These are phyloP conservation scores for Alethe diademata DNA, from an alignment of 2,113 vertebrate species.

Conservation along the genomic window DNA sequence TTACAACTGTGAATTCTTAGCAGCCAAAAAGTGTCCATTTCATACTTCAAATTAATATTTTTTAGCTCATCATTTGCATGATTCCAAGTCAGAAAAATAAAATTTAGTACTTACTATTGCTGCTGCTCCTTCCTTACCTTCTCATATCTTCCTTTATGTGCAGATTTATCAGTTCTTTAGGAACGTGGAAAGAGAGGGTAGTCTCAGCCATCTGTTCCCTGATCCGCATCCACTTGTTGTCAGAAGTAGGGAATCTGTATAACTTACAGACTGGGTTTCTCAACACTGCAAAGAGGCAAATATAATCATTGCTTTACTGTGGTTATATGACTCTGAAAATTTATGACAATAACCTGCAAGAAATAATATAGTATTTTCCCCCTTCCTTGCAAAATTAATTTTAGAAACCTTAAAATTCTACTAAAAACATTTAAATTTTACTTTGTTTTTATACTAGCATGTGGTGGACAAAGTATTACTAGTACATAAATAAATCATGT, in stretches of 20 bases:
- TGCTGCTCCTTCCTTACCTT: slow-evolving; percentile 78
- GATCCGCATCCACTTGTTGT: slow-evolving; percentile 94
- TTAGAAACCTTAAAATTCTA: neutral
- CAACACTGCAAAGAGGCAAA: slow-evolving; percentile 80
- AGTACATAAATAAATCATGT: neutral
- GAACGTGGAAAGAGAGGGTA: slow-evolving; percentile 90
- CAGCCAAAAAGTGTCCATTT: neutral
- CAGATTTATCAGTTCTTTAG: slow-evolving; percentile 90
- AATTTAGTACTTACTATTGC: neutral
- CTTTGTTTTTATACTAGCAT: neutral
- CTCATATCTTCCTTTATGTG: slow-evolving; percentile 93
- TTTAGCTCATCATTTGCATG: neutral
- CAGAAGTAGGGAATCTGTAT: slow-evolving; percentile 92
- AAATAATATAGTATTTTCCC: neutral
- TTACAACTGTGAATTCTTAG: neutral
- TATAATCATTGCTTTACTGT: neutral
- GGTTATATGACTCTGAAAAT: neutral
- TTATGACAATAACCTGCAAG: neutral
- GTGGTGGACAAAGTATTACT: neutral
- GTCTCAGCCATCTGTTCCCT: slow-evolving; percentile 97
- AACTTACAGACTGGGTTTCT: slow-evolving; percentile 93
- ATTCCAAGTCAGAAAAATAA: neutral
- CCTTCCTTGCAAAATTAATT: neutral
- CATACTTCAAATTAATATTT: neutral
- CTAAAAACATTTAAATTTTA: neutral